Evolutionary conservation across 2,888 invertebrate genomes (phyloP).

Genomic region (Cosmopolites sordidus): DNA sequence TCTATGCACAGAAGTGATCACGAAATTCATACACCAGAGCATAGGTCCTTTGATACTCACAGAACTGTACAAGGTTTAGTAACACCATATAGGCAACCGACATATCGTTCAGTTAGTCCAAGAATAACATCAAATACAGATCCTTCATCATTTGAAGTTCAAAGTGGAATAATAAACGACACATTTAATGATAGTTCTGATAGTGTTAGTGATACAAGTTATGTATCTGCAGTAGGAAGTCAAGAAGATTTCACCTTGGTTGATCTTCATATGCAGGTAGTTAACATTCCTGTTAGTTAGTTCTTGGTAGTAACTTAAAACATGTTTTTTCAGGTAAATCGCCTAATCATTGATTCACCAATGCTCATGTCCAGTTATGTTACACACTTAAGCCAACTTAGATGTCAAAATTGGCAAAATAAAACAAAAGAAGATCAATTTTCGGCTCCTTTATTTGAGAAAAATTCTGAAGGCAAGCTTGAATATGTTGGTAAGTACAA

Average conservation of each 20-base stretch:
- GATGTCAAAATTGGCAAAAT: conserved; percentile 67
- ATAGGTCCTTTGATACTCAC: conserved; percentile 40
- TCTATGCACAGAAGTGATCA: conserved; percentile 59
- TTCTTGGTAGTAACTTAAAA: neutral
- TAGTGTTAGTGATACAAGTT: conserved; percentile 79
- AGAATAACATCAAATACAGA: conserved; percentile 23
- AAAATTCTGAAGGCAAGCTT: conserved; percentile 62
- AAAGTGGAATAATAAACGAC: conserved; percentile 6
- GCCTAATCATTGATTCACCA: conserved; percentile 89
- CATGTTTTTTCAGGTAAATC: too few species aligned
- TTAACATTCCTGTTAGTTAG: neutral
- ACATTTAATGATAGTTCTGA: conserved; percentile 59
- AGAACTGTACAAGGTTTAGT: conserved; percentile 44
- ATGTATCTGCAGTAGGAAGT: conserved; percentile 86
- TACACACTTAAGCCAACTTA: conserved; percentile 81
- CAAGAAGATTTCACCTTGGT: conserved; percentile 90
- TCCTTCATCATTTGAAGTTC: conserved; percentile 12
- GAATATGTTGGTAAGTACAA: conserved; percentile 63
- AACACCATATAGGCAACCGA: conserved; percentile 43
- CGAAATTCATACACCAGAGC: conserved; percentile 61
- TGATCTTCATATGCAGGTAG: conserved; percentile 85
- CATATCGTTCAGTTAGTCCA: conserved; percentile 34
- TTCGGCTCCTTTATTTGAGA: conserved; percentile 74
- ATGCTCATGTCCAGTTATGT: conserved; percentile 92
- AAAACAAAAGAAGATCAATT: conserved; percentile 73